Evolutionary conservation across 2,888 invertebrate genomes (phyloP).

Genomic region (Corbicula japonica): DNA sequence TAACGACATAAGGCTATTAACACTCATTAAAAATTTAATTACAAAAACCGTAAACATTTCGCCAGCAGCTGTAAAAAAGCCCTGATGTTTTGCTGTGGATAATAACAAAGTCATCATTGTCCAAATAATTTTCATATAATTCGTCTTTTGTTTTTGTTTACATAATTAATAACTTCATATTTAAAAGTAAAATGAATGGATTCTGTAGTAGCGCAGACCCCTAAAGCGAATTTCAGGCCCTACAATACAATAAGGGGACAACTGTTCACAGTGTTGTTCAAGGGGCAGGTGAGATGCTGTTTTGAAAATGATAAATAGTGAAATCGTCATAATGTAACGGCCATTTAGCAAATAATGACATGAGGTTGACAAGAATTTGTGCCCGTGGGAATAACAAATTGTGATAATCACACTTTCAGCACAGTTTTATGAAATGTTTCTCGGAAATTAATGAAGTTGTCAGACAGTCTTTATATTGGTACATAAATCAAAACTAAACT

Average conservation of each 20-base stretch:
- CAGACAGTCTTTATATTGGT: constrained; percentile 10
- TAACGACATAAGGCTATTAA: constrained; percentile 19
- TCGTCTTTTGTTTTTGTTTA: constrained; percentile 17
- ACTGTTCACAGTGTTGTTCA: no score
- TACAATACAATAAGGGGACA: no score
- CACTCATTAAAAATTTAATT: constrained; percentile 39
- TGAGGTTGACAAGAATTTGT: constrained; percentile 28
- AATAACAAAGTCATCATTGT: constrained; percentile 23
- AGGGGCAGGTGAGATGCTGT: constrained; percentile 12
- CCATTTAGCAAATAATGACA: constrained; percentile 29
- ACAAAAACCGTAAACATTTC: constrained; percentile 18
- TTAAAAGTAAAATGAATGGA: no score
- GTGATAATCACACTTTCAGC: constrained; percentile 40
- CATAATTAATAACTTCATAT: constrained; percentile 18
- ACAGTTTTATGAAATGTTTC: constrained; percentile 29
- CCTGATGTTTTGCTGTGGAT: background rate
- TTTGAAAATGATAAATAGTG: constrained; percentile 9
- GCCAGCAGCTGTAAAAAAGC: constrained; percentile 7
- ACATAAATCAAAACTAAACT: constrained; percentile 8
- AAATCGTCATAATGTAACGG: constrained; percentile 28
- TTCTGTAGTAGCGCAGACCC: no score
- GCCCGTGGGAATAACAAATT: constrained; percentile 43
- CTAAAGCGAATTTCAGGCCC: no score
- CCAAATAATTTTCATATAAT: constrained; percentile 18
- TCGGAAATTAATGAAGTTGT: constrained; percentile 45